These are phyloP conservation scores for Uria aalge DNA, from an alignment of 2,113 vertebrate species.

Conservation along the genomic window DNA sequence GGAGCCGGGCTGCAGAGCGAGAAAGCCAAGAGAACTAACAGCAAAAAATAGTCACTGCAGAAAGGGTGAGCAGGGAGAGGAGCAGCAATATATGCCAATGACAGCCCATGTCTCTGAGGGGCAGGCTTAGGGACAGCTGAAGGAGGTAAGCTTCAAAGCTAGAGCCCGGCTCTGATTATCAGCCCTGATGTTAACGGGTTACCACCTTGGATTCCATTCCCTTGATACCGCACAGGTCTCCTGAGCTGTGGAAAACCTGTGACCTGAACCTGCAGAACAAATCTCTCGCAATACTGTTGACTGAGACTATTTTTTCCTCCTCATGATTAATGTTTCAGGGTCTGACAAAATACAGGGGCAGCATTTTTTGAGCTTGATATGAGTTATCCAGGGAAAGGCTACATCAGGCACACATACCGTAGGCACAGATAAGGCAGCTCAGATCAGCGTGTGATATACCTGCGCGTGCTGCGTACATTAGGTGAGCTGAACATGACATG, in stretches of 20 bases:
- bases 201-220: background rate
- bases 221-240: background rate
- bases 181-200: background rate
- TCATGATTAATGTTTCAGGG: constrained; percentile 49
- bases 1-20: background rate
- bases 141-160: background rate
- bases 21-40: background rate
- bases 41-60: background rate
- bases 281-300: background rate
- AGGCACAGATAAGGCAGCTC: constrained; percentile 26
- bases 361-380: constrained; percentile 40
- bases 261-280: background rate
- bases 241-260: background rate
- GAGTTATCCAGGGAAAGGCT: constrained; percentile 45
- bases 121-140: background rate
- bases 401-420: background rate
- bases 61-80: background rate
- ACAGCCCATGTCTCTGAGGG: rapidly evolving
- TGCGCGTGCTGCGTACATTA: background rate
- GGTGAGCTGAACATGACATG: constrained; percentile 9
- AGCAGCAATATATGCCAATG: background rate
- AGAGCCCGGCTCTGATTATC: background rate
- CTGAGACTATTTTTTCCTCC: constrained; percentile 8
- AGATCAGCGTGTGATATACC: constrained; percentile 12
- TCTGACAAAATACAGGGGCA: constrained; percentile 50